Conservation (phyloP, 92 coral and sea anemone species). For the Zoanthus solanderi region DNA sequence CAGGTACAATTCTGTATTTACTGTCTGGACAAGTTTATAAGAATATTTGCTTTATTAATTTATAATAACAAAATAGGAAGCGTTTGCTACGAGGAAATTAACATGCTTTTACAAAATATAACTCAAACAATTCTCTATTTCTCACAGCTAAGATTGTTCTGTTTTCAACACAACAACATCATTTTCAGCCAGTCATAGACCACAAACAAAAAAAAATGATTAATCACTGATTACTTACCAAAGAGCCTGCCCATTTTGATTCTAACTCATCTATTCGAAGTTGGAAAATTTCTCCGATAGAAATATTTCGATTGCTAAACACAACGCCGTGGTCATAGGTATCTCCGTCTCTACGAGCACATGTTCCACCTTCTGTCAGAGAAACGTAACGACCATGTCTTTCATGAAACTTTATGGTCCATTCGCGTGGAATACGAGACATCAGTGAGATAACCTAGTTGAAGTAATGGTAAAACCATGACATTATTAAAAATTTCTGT, state of each 20-base stretch:
- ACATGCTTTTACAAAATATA: neutral
- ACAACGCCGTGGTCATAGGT: constrained; percentile 97
- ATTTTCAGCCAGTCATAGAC: neutral
- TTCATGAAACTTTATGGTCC: constrained; percentile 83
- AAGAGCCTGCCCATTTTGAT: constrained; percentile 98
- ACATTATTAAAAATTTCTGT: neutral
- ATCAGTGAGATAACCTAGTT: constrained; percentile 45
- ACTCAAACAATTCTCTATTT: neutral
- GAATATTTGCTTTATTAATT: neutral
- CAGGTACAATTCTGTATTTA: neutral
- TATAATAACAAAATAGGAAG: too few species aligned
- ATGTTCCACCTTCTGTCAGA: constrained; percentile 68
- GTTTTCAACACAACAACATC: neutral
- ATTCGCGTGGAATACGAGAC: constrained; percentile 65
- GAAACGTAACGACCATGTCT: constrained; percentile 89
- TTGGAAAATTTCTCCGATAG: constrained; percentile 92
- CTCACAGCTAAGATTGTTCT: neutral
- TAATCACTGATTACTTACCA: constrained; percentile 72
- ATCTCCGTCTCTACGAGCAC: constrained; percentile 92
- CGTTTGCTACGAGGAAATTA: too few species aligned
- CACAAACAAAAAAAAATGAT: neutral
- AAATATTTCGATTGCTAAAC: constrained; percentile 79
- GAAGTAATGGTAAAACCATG: constrained; percentile 10
- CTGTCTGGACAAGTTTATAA: neutral
- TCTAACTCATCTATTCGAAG: constrained; percentile 91